Conservation (phyloP, 1,140 invertebrate genomes). For the Oryctes rhinoceros region DNA sequence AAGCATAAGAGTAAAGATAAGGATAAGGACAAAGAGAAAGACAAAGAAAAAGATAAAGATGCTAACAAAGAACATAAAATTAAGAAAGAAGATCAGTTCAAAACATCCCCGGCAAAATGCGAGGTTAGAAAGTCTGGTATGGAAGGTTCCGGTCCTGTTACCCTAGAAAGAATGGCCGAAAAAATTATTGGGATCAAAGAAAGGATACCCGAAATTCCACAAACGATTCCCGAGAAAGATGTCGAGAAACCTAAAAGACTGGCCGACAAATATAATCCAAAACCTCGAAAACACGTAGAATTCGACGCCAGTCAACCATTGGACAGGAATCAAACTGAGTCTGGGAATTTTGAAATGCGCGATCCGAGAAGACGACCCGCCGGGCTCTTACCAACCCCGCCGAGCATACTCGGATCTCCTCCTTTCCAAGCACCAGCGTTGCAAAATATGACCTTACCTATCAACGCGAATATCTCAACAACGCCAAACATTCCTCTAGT, state of each 20-base stretch:
- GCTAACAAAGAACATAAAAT: constrained; percentile 46
- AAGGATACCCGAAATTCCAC: not conserved
- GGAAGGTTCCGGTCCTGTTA: not conserved
- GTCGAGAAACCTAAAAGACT: constrained; percentile 46
- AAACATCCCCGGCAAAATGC: not conserved
- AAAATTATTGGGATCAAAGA: constrained; percentile 13
- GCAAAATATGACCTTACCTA: no score
- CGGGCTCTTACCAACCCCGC: not conserved
- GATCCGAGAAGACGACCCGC: not conserved
- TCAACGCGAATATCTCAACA: no score
- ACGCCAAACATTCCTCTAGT: not conserved
- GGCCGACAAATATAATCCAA: constrained; percentile 57
- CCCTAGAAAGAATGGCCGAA: not conserved
- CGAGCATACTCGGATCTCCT: not conserved
- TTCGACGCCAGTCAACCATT: not conserved
- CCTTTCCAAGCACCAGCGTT: not conserved
- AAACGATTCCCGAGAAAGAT: not conserved
- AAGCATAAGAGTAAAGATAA: constrained; percentile 40
- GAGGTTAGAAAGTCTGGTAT: not conserved
- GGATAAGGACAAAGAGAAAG: constrained; percentile 56
- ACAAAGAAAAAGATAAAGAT: constrained; percentile 44
- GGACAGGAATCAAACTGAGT: not conserved
- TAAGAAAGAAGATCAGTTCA: constrained; percentile 56
- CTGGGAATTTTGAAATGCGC: not conserved
- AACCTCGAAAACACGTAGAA: constrained; percentile 49